phyloP scores from a whole-genome alignment of 2,113 vertebrate genomes.

The Alligator sinensis region DNA sequence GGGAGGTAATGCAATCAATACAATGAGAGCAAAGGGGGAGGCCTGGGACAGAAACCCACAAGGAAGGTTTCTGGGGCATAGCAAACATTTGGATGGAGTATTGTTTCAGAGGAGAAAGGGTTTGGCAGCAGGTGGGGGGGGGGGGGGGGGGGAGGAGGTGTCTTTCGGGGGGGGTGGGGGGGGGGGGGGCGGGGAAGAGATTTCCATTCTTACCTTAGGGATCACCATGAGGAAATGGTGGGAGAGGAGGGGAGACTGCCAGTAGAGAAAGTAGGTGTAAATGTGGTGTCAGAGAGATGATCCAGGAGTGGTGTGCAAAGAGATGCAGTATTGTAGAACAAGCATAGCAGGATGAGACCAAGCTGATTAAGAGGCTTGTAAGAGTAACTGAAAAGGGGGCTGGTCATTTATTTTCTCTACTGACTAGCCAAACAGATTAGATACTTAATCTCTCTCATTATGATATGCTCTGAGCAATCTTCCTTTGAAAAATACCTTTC shows the following conservation, averaged over 20 bases:
- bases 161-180: neutral
- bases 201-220: neutral
- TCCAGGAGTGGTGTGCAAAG: neutral
- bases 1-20: neutral
- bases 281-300: neutral
- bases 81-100: neutral
- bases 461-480: neutral
- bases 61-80: neutral
- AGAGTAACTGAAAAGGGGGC: too few species aligned
- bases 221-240: neutral
- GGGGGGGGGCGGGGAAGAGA: neutral
- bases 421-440: neutral
- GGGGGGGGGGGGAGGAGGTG: too few species aligned
- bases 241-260: neutral
- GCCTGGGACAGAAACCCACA: neutral
- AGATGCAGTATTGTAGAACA: neutral
- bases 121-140: neutral
- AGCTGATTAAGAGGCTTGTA: neutral
- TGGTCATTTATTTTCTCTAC: too few species aligned
- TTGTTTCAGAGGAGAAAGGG: neutral
- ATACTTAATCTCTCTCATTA: neutral
- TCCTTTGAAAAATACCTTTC: neutral
- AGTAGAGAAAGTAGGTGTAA: neutral
- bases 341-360: neutral
- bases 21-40: neutral